These are phyloP conservation scores for Trissoscelio sp. DNA, from an alignment of 2,888 invertebrate genomes.

Conservation along the genomic window DNA sequence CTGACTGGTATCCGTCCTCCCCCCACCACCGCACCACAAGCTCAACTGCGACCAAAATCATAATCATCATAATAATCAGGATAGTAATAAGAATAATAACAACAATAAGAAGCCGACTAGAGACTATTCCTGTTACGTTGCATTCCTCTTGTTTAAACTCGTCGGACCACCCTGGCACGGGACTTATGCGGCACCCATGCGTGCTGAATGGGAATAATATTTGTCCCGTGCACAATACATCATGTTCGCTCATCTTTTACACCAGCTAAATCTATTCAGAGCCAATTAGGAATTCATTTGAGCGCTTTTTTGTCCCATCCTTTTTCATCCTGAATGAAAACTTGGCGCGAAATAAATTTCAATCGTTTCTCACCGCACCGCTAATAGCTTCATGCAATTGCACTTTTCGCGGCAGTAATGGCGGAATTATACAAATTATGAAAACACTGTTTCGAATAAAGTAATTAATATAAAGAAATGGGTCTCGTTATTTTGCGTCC, in stretches of 20 bases:
- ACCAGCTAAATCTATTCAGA: constrained; percentile 44
- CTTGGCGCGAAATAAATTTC: constrained; percentile 31
- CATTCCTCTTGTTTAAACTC: constrained; percentile 82
- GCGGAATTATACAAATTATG: constrained; percentile 51
- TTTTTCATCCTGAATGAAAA: not conserved
- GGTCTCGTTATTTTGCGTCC: constrained; percentile 48
- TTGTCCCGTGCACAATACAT: constrained; percentile 71
- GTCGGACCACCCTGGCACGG: constrained; percentile 82
- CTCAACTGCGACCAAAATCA: constrained; percentile 76
- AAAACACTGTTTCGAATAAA: constrained; percentile 53
- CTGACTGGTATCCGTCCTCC: constrained; percentile 73
- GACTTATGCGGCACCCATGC: constrained; percentile 77
- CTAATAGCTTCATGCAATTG: constrained; percentile 39
- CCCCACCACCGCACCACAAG: constrained; percentile 74
- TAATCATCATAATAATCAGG: constrained; percentile 77
- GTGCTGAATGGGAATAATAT: constrained; percentile 76
- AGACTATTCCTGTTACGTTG: constrained; percentile 82
- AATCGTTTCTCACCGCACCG: not conserved
- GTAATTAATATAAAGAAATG: constrained; percentile 59
- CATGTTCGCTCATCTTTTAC: constrained; percentile 55
- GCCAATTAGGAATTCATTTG: constrained; percentile 56
- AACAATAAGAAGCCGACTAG: constrained; percentile 79
- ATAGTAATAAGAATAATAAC: constrained; percentile 74
- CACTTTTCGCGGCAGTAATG: constrained; percentile 39
- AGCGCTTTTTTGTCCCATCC: constrained; percentile 23